Conservation (phyloP, 2,113 vertebrate genomes). For the Sula dactylatra region DNA sequence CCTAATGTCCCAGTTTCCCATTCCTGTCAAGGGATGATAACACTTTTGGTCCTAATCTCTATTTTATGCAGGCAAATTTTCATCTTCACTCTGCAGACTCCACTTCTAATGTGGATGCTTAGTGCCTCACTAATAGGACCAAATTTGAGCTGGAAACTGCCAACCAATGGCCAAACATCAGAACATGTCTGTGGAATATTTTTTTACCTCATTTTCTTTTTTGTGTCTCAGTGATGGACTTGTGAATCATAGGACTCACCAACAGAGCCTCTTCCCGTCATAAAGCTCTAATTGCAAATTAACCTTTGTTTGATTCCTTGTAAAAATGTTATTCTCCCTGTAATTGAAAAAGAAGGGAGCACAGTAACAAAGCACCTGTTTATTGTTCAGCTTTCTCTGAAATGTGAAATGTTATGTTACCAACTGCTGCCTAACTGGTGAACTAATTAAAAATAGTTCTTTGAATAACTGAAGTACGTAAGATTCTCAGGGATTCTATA, state of each 20-base stretch:
- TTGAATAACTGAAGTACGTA: not conserved
- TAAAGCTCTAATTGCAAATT: constrained; percentile 53
- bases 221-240: not conserved
- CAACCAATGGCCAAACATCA: not conserved
- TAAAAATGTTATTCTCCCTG: not conserved
- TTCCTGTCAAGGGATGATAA: not conserved
- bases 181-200: not conserved
- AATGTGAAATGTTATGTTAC: not conserved
- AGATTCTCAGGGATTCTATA: not conserved
- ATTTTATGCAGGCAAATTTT: not conserved
- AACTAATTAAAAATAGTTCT: not conserved
- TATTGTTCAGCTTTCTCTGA: not conserved
- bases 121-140: not conserved
- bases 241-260: not conserved
- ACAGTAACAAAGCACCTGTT: not conserved
- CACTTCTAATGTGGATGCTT: not conserved
- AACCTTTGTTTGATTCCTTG: constrained; percentile 45
- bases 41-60: not conserved
- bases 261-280: not conserved
- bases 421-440: not conserved
- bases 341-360: not conserved
- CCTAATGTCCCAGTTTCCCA: not conserved
- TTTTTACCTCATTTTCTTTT: not conserved
- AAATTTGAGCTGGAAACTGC: not conserved
- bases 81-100: not conserved